Conservation (phyloP, 2,797 vertebrate species). For the Hylomyscus alleni region DNA sequence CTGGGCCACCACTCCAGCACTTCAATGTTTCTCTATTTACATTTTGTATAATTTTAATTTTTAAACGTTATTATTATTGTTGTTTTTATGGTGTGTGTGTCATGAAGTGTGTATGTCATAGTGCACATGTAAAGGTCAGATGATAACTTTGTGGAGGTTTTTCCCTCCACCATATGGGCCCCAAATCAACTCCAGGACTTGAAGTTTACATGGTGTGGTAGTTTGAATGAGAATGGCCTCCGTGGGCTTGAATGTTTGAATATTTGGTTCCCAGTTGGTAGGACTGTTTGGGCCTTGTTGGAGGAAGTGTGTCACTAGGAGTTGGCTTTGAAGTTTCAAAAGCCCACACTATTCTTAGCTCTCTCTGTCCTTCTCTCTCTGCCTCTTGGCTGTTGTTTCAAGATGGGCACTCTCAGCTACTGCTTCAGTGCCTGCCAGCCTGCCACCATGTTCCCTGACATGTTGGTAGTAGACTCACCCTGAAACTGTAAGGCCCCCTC, state of each 20-base stretch:
- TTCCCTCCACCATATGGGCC: neutral
- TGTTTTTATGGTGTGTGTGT: neutral
- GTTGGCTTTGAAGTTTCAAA: neutral
- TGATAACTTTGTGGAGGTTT: neutral
- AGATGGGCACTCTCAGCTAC: neutral
- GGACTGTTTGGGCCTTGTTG: neutral
- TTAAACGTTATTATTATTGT: neutral
- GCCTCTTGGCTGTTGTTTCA: neutral
- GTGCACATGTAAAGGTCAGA: neutral
- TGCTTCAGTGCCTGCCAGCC: neutral
- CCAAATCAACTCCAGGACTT: neutral
- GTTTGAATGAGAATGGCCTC: neutral
- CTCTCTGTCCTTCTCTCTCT: neutral
- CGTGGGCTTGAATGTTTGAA: neutral
- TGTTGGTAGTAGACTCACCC: too few species aligned
- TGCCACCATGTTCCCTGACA: neutral
- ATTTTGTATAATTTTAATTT: neutral
- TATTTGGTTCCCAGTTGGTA: neutral
- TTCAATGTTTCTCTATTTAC: neutral
- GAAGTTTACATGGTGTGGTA: neutral
- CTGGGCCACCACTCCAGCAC: too few species aligned
- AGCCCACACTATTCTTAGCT: neutral
- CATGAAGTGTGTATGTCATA: neutral
- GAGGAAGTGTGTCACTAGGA: neutral
- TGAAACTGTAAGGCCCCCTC: neutral